Evolutionary conservation across 1,140 invertebrate genomes (phyloP), one percentile per base, ranked within the genome.

Genomic region (Atta colombica): DNA sequence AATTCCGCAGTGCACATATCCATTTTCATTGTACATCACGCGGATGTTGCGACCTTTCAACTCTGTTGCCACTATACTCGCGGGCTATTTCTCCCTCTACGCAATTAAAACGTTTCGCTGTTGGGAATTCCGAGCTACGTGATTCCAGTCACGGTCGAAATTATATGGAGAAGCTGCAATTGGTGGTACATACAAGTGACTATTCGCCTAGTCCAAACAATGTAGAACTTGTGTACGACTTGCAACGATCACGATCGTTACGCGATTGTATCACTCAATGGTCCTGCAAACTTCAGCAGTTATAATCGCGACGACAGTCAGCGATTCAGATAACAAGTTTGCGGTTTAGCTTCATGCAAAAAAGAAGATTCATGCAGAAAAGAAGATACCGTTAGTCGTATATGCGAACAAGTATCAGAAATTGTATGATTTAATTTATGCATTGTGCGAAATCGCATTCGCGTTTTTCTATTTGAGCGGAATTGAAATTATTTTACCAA

Each of bases 61-160:
- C 80, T 45, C 18, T 16, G 53, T 63, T 61, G 45, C 25, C 16
- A 39, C 25, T 49, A 10, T 53, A 39, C 21, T 60, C 69, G 69
- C 55, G 55, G 39, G 25, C 80, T 75, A 61, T 63, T 75, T 45
- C 80, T 63, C 69, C 39, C 69, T 25, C 55, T 21, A 21, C 69
- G 80, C 69, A 75, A 84, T 84, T 84, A 84, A 84, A 84, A 84
- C 80, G 69, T 75, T 84, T 84, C 80, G 28, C 55, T 61, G 80
- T 49, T 58, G 80, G 69, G 39, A 51, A 21, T 61, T 49, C 39
- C 35, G 80, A 61, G 55, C 69, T 61, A 21, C 80, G 69, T 84
- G 58, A 84, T 84, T 84, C 55, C 39, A 84, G 80, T 84, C 80
- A 51, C 80, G 53, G 58, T n/a, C 28, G 55, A 84, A 84, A 84